phyloP scores from a whole-genome alignment of 2,888 invertebrate species.

The Tetropium fuscum region DNA sequence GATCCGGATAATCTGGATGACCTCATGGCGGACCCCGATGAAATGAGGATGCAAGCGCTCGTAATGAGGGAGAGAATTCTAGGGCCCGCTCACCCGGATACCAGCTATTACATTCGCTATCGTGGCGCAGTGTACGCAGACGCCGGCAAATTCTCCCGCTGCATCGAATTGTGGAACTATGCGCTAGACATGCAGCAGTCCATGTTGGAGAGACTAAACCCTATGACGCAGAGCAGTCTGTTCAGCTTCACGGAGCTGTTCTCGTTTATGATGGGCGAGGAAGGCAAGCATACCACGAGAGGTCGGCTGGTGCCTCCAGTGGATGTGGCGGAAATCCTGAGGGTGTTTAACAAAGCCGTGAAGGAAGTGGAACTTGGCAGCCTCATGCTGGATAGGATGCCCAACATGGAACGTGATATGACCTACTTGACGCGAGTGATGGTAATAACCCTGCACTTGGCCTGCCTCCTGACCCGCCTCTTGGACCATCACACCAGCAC shows the following conservation, averaged over 20 bases:
- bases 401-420: conserved; percentile 77
- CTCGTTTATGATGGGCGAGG: conserved; percentile 93
- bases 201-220: conserved; percentile 91
- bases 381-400: conserved; percentile 71
- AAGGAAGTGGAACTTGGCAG: conserved; percentile 78
- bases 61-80: conserved; percentile 93
- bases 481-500: conserved; percentile 65
- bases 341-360: conserved; percentile 87
- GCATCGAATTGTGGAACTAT: conserved; percentile 96
- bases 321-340: conserved; percentile 83
- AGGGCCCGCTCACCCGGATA: conserved; percentile 94
- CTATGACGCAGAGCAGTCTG: conserved; percentile 94
- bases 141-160: conserved; percentile 89
- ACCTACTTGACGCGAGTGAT: conserved; percentile 86
- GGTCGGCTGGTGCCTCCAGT: conserved; percentile 77
- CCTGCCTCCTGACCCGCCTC: conserved; percentile 79
- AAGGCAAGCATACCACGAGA: conserved; percentile 72
- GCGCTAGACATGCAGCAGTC: conserved; percentile 96
- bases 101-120: conserved; percentile 95
- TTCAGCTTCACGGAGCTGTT: conserved; percentile 96
- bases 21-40: conserved; percentile 92
- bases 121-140: conserved; percentile 83
- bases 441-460: conserved; percentile 87
- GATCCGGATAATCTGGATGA: conserved; percentile 85
- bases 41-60: conserved; percentile 95